Evolutionary conservation across 2,797 vertebrate genomes (phyloP).

Genomic region (Rhynchotus rufescens): DNA sequence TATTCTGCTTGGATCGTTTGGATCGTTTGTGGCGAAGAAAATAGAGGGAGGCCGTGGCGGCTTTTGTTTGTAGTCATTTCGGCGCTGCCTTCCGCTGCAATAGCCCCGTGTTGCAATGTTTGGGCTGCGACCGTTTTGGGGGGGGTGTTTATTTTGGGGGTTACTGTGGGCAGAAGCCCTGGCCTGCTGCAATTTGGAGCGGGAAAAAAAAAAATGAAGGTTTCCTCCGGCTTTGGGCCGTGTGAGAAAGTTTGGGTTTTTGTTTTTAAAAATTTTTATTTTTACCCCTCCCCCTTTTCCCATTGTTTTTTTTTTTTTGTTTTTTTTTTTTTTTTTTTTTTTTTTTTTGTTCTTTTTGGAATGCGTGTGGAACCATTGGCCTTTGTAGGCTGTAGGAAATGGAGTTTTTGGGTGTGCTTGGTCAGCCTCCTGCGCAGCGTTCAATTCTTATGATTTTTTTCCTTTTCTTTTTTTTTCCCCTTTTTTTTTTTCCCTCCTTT

Average conservation of each 20-base stretch:
- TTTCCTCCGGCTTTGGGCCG: not conserved
- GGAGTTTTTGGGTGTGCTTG: not conserved
- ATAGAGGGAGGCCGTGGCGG: not conserved
- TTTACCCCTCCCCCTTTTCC: not conserved
- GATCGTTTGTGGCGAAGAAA: not conserved
- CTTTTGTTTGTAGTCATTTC: not conserved
- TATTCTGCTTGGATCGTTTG: not conserved
- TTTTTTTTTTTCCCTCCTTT: too few species aligned
- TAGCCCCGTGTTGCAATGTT: not conserved
- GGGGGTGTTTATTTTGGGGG: not conserved
- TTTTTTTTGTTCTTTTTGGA: not conserved
- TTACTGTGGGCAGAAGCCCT: not conserved
- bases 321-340: too few species aligned
- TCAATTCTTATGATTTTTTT: not conserved
- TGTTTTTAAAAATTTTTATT: not conserved
- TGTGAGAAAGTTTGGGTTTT: not conserved
- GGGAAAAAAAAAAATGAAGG: too few species aligned
- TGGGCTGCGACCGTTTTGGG: not conserved
- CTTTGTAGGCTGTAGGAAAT: not conserved
- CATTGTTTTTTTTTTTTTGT: not conserved
- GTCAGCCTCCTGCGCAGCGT: not conserved
- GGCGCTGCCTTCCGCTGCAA: not conserved
- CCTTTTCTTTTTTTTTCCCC: too few species aligned
- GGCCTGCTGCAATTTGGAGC: not conserved
- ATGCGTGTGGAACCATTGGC: accelerated